Percentiles rank a stretch among this genome's conserved stretches.
Conservation (phyloP, 2,797 vertebrate species). For the Neomorphus geoffroyi region DNA sequence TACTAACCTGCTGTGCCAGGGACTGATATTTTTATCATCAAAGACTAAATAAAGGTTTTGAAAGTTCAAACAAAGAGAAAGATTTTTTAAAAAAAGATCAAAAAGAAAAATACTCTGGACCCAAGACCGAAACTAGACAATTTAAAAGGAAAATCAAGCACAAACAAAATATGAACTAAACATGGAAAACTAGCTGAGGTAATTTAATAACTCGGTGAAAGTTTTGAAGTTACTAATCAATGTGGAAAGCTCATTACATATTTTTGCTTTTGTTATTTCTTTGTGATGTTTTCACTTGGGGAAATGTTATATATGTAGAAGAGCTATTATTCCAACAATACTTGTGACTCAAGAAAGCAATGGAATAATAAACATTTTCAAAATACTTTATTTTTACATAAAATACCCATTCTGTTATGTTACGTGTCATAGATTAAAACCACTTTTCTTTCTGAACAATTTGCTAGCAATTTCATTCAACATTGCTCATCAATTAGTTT, state of each 20-base stretch:
- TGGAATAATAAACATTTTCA: not conserved
- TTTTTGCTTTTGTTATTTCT: not conserved
- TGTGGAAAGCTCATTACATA: fast-evolving
- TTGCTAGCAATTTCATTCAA: not conserved
- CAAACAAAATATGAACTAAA: not conserved
- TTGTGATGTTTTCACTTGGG: not conserved
- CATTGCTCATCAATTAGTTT: not conserved
- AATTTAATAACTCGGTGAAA: not conserved
- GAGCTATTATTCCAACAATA: not conserved
- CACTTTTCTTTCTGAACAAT: not conserved
- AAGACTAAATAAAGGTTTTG: not conserved
- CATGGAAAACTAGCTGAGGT: fast-evolving
- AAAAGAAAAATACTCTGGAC: not conserved
- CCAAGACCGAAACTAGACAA: not conserved
- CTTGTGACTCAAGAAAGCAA: not conserved
- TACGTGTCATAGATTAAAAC: not conserved
- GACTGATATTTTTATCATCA: not conserved
- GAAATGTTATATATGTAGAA: not conserved
- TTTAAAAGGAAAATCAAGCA: not conserved
- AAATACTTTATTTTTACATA: not conserved
- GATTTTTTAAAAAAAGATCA: not conserved
- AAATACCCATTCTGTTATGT: not conserved
- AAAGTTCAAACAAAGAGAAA: not conserved
- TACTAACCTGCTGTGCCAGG: not conserved
- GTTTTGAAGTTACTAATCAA: not conserved